Evolutionary conservation across 1,140 invertebrate species (phyloP).

Genomic region (Myzus persicae): DNA sequence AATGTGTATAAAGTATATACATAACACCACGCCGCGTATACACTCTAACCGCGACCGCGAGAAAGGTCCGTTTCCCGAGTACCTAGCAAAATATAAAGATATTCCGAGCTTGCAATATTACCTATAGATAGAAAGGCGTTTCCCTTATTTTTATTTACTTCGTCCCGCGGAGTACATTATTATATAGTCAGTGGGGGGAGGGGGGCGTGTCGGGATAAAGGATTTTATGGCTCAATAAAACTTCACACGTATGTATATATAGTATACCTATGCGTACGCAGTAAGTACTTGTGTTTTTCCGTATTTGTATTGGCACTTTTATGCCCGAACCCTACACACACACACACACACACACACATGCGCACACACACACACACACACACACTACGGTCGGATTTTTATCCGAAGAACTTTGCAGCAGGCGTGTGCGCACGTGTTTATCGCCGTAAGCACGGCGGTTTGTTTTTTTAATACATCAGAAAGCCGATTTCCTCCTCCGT

Average conservation of each 20-base stretch:
- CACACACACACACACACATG: neutral
- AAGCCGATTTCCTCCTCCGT: neutral
- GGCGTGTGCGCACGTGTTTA: neutral
- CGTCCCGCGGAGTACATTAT: neutral
- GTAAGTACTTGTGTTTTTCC: constrained; percentile 1
- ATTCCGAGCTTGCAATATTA: neutral
- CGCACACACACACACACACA: neutral
- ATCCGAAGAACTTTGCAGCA: neutral
- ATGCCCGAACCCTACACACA: neutral
- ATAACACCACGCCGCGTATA: neutral
- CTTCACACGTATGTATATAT: neutral
- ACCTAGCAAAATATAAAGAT: neutral
- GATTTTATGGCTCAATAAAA: constrained; percentile 35
- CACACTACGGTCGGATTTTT: neutral
- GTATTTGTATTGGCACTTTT: constrained; percentile 3
- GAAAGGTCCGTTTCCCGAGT: neutral
- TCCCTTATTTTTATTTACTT: neutral
- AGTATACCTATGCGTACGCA: too few species aligned
- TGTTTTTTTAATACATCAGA: constrained; percentile 7
- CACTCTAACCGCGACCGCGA: neutral
- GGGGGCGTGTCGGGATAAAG: constrained; percentile 23
- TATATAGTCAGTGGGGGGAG: neutral
- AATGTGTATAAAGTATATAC: neutral
- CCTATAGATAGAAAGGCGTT: neutral
- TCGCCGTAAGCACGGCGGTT: neutral